phyloP scores from a whole-genome alignment of 2,888 invertebrate species.

The Luperina nickerlii region DNA sequence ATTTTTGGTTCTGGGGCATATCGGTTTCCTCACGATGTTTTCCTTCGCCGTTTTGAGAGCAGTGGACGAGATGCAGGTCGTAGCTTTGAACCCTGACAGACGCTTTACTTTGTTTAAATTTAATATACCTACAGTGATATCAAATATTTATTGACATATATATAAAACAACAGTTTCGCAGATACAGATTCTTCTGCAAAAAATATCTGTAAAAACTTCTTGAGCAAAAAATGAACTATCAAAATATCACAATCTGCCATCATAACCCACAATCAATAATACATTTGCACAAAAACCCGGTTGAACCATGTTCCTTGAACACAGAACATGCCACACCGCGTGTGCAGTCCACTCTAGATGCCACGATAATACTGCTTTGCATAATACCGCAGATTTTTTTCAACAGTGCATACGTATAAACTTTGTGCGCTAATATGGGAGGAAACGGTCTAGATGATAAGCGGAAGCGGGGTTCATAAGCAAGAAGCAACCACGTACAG shows the following conservation, averaged over 20 bases:
- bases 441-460: slow-evolving; percentile 63
- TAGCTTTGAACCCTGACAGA: background rate
- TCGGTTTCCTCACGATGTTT: background rate
- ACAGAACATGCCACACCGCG: slow-evolving; percentile 78
- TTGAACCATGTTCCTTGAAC: slow-evolving; percentile 63
- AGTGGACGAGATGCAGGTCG: background rate
- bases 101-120: no score
- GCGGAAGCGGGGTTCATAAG: slow-evolving; percentile 10
- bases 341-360: slow-evolving; percentile 78
- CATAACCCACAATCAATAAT: slow-evolving; percentile 49
- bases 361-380: slow-evolving; percentile 83
- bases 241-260: slow-evolving; percentile 38
- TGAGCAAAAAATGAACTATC: background rate
- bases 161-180: background rate
- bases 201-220: background rate
- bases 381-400: slow-evolving; percentile 89
- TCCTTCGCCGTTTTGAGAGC: background rate
- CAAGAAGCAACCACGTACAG: no score
- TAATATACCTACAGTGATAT: background rate
- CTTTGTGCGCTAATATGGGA: slow-evolving; percentile 77
- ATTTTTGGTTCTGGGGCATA: background rate
- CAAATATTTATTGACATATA: no score
- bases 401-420: slow-evolving; percentile 82
- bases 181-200: background rate
- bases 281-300: slow-evolving; percentile 51